Conservation (phyloP, 2,797 vertebrate species). For the Leuciscus waleckii region DNA sequence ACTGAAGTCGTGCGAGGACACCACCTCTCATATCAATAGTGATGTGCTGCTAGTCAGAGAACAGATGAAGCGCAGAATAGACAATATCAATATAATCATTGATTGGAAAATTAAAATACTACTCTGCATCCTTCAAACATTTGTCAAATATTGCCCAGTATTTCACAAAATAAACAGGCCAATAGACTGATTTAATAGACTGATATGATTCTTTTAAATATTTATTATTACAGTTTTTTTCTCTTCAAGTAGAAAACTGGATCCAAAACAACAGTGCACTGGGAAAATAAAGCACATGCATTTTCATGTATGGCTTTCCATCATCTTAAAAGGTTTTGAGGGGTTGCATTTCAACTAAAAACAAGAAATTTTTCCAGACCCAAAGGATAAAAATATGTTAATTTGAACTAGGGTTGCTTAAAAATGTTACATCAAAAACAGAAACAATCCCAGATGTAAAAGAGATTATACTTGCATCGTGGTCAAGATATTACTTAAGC, state of each 20-base stretch:
- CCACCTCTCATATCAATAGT: conserved; percentile 58
- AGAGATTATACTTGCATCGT: not conserved
- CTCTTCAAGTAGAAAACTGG: not conserved
- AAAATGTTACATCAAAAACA: not conserved
- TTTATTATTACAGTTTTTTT: not conserved
- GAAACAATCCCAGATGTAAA: not conserved
- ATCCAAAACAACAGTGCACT: too few relatives aligned
- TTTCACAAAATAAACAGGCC: not conserved
- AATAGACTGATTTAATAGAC: not conserved
- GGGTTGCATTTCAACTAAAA: not conserved
- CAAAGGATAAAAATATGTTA: not conserved
- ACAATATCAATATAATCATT: not conserved
- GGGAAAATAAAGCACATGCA: not conserved
- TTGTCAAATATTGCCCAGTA: not conserved
- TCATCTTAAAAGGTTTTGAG: not conserved
- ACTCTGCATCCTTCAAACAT: not conserved
- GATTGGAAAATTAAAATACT: not conserved
- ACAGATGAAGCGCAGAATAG: conserved; percentile 16
- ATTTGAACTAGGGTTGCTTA: not conserved
- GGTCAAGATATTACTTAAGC: not conserved
- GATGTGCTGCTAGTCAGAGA: conserved; percentile 40
- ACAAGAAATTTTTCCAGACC: not conserved
- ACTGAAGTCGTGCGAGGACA: conserved; percentile 71
- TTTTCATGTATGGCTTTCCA: not conserved
- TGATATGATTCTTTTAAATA: not conserved